Evolutionary conservation across 2,888 invertebrate genomes (phyloP).

Genomic region (Sylvicola fuscatus): DNA sequence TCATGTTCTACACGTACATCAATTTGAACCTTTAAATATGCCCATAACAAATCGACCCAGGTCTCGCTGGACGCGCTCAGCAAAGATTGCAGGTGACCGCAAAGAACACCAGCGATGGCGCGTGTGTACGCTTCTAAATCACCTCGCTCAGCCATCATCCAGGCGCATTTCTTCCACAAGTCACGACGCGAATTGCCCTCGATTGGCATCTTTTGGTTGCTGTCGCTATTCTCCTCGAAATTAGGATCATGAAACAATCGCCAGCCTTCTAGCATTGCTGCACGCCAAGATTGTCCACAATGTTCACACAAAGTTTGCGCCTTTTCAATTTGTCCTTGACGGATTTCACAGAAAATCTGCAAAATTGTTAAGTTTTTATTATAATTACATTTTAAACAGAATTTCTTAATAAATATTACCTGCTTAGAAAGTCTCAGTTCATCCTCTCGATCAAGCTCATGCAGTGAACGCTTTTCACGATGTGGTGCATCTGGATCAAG

Average conservation of each 20-base stretch:
- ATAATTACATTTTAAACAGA: neutral
- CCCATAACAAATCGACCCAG: constrained; percentile 87
- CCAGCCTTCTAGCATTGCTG: constrained; percentile 83
- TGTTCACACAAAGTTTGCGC: constrained; percentile 66
- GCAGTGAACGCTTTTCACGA: constrained; percentile 54
- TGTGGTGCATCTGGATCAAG: constrained; percentile 82
- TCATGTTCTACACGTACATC: constrained; percentile 71
- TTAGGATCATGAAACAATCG: constrained; percentile 71
- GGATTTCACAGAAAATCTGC: constrained; percentile 49
- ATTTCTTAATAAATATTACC: constrained; percentile 11
- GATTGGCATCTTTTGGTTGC: constrained; percentile 31
- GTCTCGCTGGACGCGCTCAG: constrained; percentile 49
- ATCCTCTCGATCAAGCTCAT: constrained; percentile 75
- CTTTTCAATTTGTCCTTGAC: constrained; percentile 69
- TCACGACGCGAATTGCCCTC: constrained; percentile 69
- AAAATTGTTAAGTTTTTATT: neutral
- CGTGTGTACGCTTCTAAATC: constrained; percentile 33
- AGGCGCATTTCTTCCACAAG: constrained; percentile 55
- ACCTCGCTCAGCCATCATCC: constrained; percentile 34
- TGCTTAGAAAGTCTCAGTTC: constrained; percentile 34
- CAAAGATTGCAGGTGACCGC: constrained; percentile 64
- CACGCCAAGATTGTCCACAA: constrained; percentile 83
- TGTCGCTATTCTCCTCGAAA: constrained; percentile 29
- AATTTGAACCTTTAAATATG: constrained; percentile 59
- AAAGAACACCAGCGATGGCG: constrained; percentile 57